phyloP scores from a whole-genome alignment of 2,888 invertebrate species.

The Drosophila neonasuta region DNA sequence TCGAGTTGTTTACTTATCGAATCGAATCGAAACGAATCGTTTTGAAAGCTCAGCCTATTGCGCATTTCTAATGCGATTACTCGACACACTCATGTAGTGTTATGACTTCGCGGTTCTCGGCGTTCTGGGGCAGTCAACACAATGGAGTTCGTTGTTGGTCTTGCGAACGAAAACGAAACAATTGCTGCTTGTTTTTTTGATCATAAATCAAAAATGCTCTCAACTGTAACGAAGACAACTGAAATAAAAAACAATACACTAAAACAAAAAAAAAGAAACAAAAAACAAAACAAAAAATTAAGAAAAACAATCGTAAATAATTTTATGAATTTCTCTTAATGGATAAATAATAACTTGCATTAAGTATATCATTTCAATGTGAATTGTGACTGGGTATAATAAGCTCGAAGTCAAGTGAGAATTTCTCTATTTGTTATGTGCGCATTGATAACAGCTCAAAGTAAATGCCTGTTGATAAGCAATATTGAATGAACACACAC shows the following conservation, averaged over 20 bases:
- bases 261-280: background rate
- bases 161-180: conserved; percentile 39
- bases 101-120: background rate
- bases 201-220: conserved; percentile 68
- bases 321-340: conserved; percentile 14
- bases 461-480: conserved; percentile 40
- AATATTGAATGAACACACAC: conserved; percentile 14
- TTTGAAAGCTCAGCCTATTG: conserved; percentile 28
- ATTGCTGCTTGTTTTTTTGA: conserved; percentile 58
- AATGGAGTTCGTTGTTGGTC: conserved; percentile 59
- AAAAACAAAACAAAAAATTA: conserved; percentile 17
- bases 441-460: conserved; percentile 39
- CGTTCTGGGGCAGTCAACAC: conserved; percentile 29
- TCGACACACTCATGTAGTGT: conserved; percentile 17
- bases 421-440: conserved; percentile 26
- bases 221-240: conserved; percentile 63
- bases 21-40: conserved; percentile 28
- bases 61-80: conserved; percentile 50
- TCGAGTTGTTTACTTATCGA: conserved; percentile 15
- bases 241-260: conserved; percentile 20
- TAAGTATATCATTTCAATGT: too few relatives aligned
- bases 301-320: conserved; percentile 13
- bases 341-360: conserved; percentile 8
- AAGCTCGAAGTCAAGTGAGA: conserved; percentile 13
- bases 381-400: background rate